Conservation (phyloP, 2,888 invertebrate genomes). For the Chironomus riparius region DNA sequence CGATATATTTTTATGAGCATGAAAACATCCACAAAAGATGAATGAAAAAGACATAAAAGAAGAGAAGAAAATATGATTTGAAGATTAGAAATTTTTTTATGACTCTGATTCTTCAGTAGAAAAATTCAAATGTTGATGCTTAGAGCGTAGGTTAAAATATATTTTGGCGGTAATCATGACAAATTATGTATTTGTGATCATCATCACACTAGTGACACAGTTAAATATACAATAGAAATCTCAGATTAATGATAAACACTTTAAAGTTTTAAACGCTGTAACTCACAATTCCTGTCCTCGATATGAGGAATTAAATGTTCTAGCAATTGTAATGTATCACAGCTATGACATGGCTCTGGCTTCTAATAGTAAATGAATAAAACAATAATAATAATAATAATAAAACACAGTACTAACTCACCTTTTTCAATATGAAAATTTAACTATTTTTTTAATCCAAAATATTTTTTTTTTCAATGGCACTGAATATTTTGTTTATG, state of each 20-base stretch:
- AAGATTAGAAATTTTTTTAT: constrained; percentile 22
- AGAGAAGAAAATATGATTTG: not conserved
- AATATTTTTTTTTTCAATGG: not conserved
- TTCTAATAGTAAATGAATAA: too few species aligned
- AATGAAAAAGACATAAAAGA: too few species aligned
- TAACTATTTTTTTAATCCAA: not conserved
- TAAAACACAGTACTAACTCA: not conserved
- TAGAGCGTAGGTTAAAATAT: not conserved
- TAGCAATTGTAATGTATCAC: too few species aligned
- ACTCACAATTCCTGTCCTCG: too few species aligned
- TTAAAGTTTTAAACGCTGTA: too few species aligned
- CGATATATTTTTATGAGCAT: not conserved
- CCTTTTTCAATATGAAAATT: not conserved
- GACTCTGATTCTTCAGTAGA: not conserved
- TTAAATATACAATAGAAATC: not conserved
- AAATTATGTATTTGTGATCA: constrained; percentile 12
- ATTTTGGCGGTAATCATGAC: constrained; percentile 10
- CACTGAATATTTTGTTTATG: not conserved
- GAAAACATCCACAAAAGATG: not conserved
- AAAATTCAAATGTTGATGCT: not conserved
- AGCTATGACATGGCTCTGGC: too few species aligned
- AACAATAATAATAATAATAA: too few species aligned
- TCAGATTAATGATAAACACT: not conserved
- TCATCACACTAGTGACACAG: not conserved
- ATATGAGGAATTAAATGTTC: too few species aligned